Evolutionary conservation across 2,888 invertebrate species (phyloP).

Genomic region (Altica lythri): DNA sequence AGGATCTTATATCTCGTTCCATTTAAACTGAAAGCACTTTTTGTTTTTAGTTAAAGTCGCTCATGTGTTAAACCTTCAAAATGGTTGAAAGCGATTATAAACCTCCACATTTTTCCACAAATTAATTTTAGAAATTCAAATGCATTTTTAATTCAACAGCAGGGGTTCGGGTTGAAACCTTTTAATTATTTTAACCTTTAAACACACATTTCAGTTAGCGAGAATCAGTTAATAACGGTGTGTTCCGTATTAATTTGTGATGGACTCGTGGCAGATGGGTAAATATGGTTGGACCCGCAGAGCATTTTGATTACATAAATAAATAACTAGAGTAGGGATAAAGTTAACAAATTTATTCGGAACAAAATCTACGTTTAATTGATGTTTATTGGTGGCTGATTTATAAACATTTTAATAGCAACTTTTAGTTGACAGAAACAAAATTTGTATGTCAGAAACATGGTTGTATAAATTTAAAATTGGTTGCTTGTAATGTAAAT

Average conservation of each 20-base stretch:
- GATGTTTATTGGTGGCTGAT: slow-evolving; percentile 4
- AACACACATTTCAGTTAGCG: slow-evolving; percentile 11
- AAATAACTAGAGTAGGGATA: slow-evolving; percentile 7
- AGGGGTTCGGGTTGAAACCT: slow-evolving; percentile 3
- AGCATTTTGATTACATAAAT: slow-evolving; percentile 15
- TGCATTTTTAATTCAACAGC: slow-evolving; percentile 4
- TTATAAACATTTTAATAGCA: too few species aligned
- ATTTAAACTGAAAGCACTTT: too few species aligned
- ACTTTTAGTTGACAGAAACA: too few species aligned
- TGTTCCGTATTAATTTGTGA: slow-evolving; percentile 14
- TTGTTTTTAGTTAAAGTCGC: too few species aligned
- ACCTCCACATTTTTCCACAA: too few species aligned
- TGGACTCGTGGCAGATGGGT: slow-evolving; percentile 12
- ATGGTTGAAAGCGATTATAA: too few species aligned
- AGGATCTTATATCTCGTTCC: too few species aligned
- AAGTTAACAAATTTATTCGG: slow-evolving; percentile 12
- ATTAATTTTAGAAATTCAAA: too few species aligned
- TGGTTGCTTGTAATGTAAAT: too few species aligned
- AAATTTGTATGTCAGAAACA: too few species aligned
- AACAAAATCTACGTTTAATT: slow-evolving; percentile 11
- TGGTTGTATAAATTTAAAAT: too few species aligned
- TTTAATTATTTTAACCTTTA: slow-evolving; percentile 17
- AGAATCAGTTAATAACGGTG: slow-evolving; percentile 8
- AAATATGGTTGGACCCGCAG: slow-evolving; percentile 11
- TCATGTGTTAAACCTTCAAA: too few species aligned